phyloP scores from a whole-genome alignment of 1,140 invertebrate species.

The Aradophagus sp. region DNA sequence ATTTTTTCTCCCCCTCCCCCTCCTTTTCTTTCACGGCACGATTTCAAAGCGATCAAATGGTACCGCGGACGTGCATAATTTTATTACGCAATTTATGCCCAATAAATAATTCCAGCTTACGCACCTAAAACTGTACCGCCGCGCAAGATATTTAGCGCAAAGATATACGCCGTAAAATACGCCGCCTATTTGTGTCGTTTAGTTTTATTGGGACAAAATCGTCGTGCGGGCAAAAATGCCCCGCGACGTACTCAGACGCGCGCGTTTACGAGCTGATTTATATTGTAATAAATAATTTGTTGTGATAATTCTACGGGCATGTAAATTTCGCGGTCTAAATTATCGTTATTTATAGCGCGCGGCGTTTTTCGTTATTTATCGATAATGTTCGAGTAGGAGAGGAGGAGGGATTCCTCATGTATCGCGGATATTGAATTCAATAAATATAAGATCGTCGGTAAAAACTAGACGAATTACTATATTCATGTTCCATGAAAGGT shows the following conservation, averaged over 20 bases:
- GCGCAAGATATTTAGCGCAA: slow-evolving; percentile 45
- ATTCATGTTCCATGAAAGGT: no score
- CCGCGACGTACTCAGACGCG: slow-evolving; percentile 28
- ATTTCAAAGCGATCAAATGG: slow-evolving; percentile 51
- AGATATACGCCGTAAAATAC: slow-evolving; percentile 42
- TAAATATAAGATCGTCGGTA: no score
- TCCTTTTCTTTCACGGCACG: no score
- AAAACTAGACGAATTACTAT: no score
- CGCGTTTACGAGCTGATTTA: slow-evolving; percentile 49
- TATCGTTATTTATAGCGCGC: slow-evolving; percentile 43
- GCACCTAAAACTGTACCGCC: slow-evolving; percentile 48
- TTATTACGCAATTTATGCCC: slow-evolving; percentile 56
- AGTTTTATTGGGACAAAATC: slow-evolving; percentile 47
- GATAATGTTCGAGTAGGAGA: no score
- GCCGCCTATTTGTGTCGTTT: slow-evolving; percentile 49
- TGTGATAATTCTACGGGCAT: slow-evolving; percentile 48
- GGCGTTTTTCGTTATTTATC: slow-evolving; percentile 36
- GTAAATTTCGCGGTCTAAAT: slow-evolving; percentile 47
- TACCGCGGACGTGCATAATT: slow-evolving; percentile 49
- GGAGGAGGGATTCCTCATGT: no score
- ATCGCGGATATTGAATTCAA: no score
- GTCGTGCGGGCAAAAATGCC: slow-evolving; percentile 44
- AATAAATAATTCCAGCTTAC: slow-evolving; percentile 54
- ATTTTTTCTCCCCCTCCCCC: slow-evolving; percentile 16
- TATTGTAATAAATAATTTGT: slow-evolving; percentile 53